Evolutionary conservation across 2,113 vertebrate genomes (phyloP), one percentile per base, ranked within the genome.

Genomic region (Semnopithecus entellus): DNA sequence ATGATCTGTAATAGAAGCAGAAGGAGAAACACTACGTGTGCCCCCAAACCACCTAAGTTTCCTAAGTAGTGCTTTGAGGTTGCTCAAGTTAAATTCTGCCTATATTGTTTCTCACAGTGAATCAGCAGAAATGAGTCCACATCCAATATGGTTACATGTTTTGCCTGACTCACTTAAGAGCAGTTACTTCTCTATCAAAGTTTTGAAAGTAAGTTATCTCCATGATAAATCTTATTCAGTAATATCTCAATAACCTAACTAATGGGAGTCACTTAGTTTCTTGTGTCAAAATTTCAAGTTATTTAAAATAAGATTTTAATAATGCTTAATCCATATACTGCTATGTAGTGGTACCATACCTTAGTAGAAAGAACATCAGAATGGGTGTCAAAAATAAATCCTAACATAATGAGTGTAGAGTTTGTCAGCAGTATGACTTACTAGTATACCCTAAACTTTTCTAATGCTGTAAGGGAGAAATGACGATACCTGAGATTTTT

Each of bases 1-100:
- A 79, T 66, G 66, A 79, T 91, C 73, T 95, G 95, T 52, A 95
- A 73, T 82, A 94, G 91, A 76, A 76, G 72, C 27, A 18, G 70
- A 76, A 38, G 45, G 55, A 80, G 72, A 50, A 76, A 40, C 12
- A 79, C 64, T 66, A 88, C 72, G 93, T 95, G 95, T 92, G 96
- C 17, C 91, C 91, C 52, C 3, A 79, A 68, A 25, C 45, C 59
- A 59, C 86, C 70, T 38, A 8, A 2, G 17, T 75, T 90, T 83
- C 43, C 85, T 78, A 59, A 23, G 20, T 5, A 27, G 23, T 12
- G 12, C 55, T 81, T 81, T 50, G 45, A 84, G 81, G 91, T 75
- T 78, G 64, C 43, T 75, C n/a, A 43, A 48, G 84, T 87, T 83
- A 55, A 90, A 57, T 72, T 52, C 48, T 66, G 38, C 68, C 48